Conservation (phyloP, 1,140 invertebrate species). For the Periplaneta americana region DNA sequence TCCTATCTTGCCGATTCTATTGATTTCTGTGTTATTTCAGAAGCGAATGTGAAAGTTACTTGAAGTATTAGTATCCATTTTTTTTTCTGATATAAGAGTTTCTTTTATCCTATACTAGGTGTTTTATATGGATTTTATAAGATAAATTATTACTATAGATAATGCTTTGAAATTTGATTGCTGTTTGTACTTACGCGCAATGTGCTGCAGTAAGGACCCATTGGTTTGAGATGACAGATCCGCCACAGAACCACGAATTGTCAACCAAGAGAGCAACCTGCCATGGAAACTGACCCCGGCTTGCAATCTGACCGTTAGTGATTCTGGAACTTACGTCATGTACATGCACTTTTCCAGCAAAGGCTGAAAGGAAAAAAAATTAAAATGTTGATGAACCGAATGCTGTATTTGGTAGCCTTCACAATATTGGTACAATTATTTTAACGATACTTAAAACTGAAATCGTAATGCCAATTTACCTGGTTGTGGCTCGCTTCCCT, state of each 20-base stretch:
- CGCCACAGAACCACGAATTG: conserved; percentile 23
- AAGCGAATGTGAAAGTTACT: too few relatives aligned
- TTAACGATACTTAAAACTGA: not conserved
- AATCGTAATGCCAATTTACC: not conserved
- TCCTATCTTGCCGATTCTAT: too few relatives aligned
- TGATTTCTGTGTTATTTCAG: too few relatives aligned
- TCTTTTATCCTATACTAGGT: too few relatives aligned
- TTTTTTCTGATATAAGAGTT: too few relatives aligned
- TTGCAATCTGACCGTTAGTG: conserved; percentile 5
- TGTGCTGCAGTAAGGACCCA: conserved; percentile 29
- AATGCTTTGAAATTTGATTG: too few relatives aligned
- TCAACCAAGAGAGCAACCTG: conserved; percentile 15
- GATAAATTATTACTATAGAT: too few relatives aligned
- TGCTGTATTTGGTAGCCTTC: not conserved
- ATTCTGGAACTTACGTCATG: not conserved
- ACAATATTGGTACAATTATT: not conserved
- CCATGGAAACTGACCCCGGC: conserved; percentile 15
- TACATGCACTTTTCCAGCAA: conserved; percentile 31
- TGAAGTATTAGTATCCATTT: too few relatives aligned
- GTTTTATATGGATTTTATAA: too few relatives aligned
- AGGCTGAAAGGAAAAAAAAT: not conserved
- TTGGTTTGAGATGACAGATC: conserved; percentile 22
- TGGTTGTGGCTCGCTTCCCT: not conserved
- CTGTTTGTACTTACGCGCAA: conserved; percentile 15
- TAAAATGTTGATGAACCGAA: not conserved